Evolutionary conservation across 2,113 vertebrate genomes (phyloP).

Genomic region (Cynoglossus semilaevis): DNA sequence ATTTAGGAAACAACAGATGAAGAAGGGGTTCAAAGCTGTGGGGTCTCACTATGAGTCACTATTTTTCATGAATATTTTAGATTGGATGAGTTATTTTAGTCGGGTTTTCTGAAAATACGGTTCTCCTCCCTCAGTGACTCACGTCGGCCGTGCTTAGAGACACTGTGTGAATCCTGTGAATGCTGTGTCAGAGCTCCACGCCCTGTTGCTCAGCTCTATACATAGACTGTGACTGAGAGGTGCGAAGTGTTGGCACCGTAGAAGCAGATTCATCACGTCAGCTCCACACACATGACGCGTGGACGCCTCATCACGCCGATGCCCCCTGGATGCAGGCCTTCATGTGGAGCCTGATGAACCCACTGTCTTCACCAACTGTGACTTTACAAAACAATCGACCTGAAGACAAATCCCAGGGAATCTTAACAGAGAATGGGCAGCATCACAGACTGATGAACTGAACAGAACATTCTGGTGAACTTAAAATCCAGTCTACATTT

Average conservation of each 20-base stretch:
- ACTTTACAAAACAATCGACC: too few relatives aligned
- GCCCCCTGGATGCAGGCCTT: conserved; percentile 10
- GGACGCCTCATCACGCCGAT: conserved; percentile 36
- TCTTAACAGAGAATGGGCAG: too few relatives aligned
- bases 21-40: too few relatives aligned
- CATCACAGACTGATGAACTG: too few relatives aligned
- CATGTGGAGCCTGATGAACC: background rate
- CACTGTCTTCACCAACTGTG: too few relatives aligned
- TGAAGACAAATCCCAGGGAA: too few relatives aligned
- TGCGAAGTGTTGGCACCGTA: conserved; percentile 55
- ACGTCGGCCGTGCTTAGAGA: conserved; percentile 30
- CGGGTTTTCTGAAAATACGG: background rate
- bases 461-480: too few relatives aligned
- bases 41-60: too few relatives aligned
- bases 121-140: conserved; percentile 18
- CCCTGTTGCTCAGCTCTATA: conserved; percentile 48
- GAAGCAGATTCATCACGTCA: conserved; percentile 60
- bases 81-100: background rate
- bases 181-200: conserved; percentile 24
- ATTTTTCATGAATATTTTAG: background rate
- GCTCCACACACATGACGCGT: conserved; percentile 12
- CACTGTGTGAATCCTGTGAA: conserved; percentile 31
- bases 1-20: too few relatives aligned
- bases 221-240: conserved; percentile 52
- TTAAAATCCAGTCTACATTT: too few relatives aligned